phyloP scores from a whole-genome alignment of 2,888 invertebrate genomes.

The Eupithecia exiguata region DNA sequence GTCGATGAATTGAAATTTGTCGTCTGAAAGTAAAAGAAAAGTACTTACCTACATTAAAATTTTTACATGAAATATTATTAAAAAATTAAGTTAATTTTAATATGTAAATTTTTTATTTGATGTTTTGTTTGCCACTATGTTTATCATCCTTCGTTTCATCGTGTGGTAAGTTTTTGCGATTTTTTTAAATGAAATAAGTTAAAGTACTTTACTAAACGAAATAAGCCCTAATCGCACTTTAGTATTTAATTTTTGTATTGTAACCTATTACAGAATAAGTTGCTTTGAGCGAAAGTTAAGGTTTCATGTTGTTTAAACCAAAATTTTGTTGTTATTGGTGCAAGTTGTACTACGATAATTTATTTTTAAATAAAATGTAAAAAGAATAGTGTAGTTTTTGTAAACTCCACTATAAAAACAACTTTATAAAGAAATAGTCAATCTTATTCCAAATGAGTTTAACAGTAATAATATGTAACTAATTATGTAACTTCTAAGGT shows the following conservation, averaged over 20 bases:
- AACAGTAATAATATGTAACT: no score
- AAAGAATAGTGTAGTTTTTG: constrained; percentile 53
- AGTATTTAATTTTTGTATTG: constrained; percentile 67
- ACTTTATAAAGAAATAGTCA: not conserved
- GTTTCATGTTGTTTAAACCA: constrained; percentile 80
- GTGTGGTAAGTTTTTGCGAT: constrained; percentile 38
- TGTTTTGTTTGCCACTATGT: not conserved
- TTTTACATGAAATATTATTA: not conserved
- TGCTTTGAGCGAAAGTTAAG: constrained; percentile 77
- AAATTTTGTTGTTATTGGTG: constrained; percentile 84
- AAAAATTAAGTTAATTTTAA: not conserved
- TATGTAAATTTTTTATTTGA: not conserved
- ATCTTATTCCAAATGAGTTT: not conserved
- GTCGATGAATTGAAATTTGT: not conserved
- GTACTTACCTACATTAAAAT: not conserved
- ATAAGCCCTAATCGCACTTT: constrained; percentile 58
- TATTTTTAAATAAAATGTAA: constrained; percentile 82
- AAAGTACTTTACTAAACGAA: constrained; percentile 51
- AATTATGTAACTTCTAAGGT: no score
- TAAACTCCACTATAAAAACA: not conserved
- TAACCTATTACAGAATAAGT: constrained; percentile 61
- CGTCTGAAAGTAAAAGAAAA: not conserved
- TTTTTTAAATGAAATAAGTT: constrained; percentile 48
- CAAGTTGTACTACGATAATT: constrained; percentile 82
- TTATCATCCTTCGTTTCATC: not conserved